Evolutionary conservation across 2,888 invertebrate genomes (phyloP).

Genomic region (Andricus quercusramuli): DNA sequence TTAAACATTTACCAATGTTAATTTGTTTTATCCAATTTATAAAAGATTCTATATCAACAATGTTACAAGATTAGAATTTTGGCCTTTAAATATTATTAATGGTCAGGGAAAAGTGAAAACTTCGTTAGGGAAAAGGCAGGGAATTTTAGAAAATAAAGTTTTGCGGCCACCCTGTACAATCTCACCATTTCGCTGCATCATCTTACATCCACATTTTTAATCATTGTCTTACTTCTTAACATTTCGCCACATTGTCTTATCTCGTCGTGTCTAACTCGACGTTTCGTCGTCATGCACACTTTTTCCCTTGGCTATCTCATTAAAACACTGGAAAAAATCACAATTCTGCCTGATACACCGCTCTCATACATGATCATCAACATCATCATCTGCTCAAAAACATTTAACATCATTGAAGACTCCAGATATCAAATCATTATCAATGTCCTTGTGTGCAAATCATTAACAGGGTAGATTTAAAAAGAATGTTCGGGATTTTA

Average conservation of each 20-base stretch:
- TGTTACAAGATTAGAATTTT: too few species aligned
- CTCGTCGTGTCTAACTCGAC: neutral
- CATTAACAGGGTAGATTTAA: conserved; percentile 2
- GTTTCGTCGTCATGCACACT: neutral
- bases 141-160: too few species aligned
- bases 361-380: conserved; percentile 69
- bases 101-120: too few species aligned
- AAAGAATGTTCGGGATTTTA: neutral
- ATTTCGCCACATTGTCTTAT: neutral
- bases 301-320: neutral
- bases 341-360: conserved; percentile 73
- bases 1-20: too few species aligned
- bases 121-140: too few species aligned
- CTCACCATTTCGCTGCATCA: neutral
- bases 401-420: too few species aligned
- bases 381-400: conserved; percentile 42
- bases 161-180: neutral
- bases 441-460: neutral
- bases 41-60: too few species aligned
- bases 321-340: conserved; percentile 43
- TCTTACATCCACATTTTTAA: neutral
- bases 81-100: too few species aligned
- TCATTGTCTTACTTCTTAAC: neutral
- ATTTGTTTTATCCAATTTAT: too few species aligned
- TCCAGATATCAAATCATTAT: neutral